Evolutionary conservation across 2,797 vertebrate genomes (phyloP), one percentile per base, ranked within the genome.

Genomic region (Phalloptychus januarius): DNA sequence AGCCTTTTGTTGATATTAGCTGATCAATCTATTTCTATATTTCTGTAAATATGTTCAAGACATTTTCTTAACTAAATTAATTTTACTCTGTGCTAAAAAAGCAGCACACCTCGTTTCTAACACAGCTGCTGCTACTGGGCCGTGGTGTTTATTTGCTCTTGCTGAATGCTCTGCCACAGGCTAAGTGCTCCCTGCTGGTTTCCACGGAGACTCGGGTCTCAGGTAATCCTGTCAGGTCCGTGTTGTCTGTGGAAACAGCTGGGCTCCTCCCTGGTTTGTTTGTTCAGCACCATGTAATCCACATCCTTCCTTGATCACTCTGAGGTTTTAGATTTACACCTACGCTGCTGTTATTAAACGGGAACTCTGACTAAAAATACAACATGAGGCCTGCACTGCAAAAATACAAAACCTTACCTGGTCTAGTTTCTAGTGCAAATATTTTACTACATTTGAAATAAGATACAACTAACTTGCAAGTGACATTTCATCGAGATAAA

Each of bases 161-260:
- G 78, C 72, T 87, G 77, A 87, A 85, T 74, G 80, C 7, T 13
- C 63, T 50, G 74, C 83, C 56, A 44, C 80, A 75, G 82, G 81
- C 70, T 67, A 71, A 86, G 63, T 81, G 76, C 78, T 86, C 73
- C 85, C 81, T 74, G 78, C 71, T 81, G 83, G 91, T 95, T 93
- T 92, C 88, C 89, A 90, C 16, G 81, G 91, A 89, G 81, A 93
- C 78, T 33, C 79, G 1, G 44, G 72, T 91, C 88, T 92, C 92
- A 91, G 89, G 88, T 94, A 90, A 83, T 86, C 83, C 78, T 75
- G 15, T 83, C 87, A 91, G 86, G 77, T 75, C 33, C 0, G 36
- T 16, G 73, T 86, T 91, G 89, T 91, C 72, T 73, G 36, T 76
- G 50, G 76, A 86, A 91, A 86, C 90, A 82, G 85, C 84, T 86